phyloP scores from a whole-genome alignment of 2,888 invertebrate genomes.

The Drosophila pegasa region DNA sequence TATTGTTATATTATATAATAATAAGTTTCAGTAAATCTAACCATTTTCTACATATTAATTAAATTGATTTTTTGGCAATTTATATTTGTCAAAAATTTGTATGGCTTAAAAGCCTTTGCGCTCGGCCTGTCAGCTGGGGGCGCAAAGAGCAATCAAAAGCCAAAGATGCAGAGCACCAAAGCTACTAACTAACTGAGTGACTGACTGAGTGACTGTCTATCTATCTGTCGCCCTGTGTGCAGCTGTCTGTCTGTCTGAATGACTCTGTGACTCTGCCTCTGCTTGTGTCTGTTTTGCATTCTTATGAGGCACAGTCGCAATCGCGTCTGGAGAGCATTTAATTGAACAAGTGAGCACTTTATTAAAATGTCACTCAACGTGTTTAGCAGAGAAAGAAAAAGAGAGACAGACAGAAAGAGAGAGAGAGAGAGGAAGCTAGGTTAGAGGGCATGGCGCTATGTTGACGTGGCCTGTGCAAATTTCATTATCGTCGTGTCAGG shows the following conservation, averaged over 20 bases:
- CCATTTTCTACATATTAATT: neutral
- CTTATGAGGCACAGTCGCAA: slow-evolving; percentile 38
- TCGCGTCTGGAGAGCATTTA: slow-evolving; percentile 56
- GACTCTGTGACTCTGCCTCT: slow-evolving; percentile 20
- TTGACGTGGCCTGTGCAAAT: slow-evolving; percentile 66
- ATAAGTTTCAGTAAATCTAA: no score
- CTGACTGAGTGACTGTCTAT: slow-evolving; percentile 22
- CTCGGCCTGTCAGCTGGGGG: slow-evolving; percentile 1
- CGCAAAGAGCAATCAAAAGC: slow-evolving; percentile 19
- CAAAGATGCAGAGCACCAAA: slow-evolving; percentile 8
- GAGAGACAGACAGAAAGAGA: neutral
- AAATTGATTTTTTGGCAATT: neutral
- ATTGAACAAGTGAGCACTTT: slow-evolving; percentile 80
- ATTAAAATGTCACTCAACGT: slow-evolving; percentile 78
- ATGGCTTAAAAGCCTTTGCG: neutral
- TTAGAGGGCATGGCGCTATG: slow-evolving; percentile 15
- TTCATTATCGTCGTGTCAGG: slow-evolving; percentile 75
- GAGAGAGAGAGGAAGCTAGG: neutral
- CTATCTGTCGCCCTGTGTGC: slow-evolving; percentile 3
- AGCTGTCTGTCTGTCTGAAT: slow-evolving; percentile 20
- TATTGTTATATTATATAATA: no score
- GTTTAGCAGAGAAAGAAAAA: slow-evolving; percentile 33
- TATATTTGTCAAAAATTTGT: neutral
- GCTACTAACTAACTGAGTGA: slow-evolving; percentile 11
- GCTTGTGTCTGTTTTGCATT: slow-evolving; percentile 54